These are phyloP conservation scores for Piscicola geometra DNA, from an alignment of 2,888 invertebrate species.

Conservation along the genomic window DNA sequence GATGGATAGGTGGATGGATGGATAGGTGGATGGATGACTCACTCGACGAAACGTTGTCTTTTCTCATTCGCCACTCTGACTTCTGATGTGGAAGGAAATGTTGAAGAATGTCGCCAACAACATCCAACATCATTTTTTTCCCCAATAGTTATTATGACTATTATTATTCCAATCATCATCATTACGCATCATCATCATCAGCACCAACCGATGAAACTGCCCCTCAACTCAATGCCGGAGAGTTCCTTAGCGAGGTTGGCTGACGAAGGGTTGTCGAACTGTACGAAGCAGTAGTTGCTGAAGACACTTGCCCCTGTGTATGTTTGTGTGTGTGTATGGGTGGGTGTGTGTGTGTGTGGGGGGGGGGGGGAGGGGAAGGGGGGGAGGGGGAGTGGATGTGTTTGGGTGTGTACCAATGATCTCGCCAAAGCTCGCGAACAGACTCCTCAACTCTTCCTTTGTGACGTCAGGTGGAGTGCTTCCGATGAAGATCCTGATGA, in stretches of 20 bases:
- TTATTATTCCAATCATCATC: too few relatives aligned
- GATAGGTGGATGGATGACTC: neutral
- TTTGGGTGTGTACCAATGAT: slow-evolving; percentile 37
- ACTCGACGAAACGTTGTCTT: neutral
- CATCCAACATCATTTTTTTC: too few relatives aligned
- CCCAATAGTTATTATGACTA: too few relatives aligned
- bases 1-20: too few relatives aligned
- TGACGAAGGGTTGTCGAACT: slow-evolving; percentile 50
- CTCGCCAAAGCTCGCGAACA: slow-evolving; percentile 43
- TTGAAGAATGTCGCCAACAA: too few relatives aligned
- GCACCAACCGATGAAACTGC: neutral
- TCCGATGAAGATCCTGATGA: slow-evolving; percentile 44
- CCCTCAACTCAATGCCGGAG: neutral
- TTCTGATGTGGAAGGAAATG: too few relatives aligned
- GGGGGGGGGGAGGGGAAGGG: too few relatives aligned
- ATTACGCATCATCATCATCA: too few relatives aligned
- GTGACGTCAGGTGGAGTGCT: slow-evolving; percentile 40
- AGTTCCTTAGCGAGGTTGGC: slow-evolving; percentile 47
- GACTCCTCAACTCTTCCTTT: slow-evolving; percentile 37
- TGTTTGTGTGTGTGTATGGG: too few relatives aligned
- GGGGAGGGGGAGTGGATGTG: too few relatives aligned
- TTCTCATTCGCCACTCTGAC: slow-evolving; percentile 1
- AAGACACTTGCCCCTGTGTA: slow-evolving; percentile 28
- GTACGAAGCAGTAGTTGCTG: slow-evolving; percentile 51
- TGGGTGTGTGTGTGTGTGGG: too few relatives aligned